These are phyloP conservation scores for Platysteira castanea DNA, from an alignment of 2,113 vertebrate genomes.

Conservation along the genomic window DNA sequence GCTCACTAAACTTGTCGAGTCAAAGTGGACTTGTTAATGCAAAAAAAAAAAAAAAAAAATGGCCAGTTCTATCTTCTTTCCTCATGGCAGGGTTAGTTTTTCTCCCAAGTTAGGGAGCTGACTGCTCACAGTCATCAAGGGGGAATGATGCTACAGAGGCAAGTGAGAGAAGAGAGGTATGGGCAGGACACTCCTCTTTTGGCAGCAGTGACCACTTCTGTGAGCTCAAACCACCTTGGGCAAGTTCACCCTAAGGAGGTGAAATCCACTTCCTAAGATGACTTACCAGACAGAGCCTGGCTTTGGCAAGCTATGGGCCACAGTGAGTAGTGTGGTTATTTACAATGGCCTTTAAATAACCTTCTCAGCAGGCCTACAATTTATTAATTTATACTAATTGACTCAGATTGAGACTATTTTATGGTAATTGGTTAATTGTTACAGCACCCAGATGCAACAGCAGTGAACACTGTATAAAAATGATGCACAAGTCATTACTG, in stretches of 20 bases:
- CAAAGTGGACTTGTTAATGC: background rate
- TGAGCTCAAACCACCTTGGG: background rate
- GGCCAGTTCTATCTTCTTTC: background rate
- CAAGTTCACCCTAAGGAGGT: background rate
- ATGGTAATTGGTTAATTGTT: constrained; percentile 62
- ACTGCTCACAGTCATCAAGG: background rate
- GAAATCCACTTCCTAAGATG: background rate
- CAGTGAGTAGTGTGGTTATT: constrained; percentile 14
- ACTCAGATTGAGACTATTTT: constrained; percentile 54
- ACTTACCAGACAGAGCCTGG: background rate
- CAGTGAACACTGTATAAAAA: constrained; percentile 45
- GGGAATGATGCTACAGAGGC: background rate
- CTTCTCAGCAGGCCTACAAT: constrained; percentile 56
- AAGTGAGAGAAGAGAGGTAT: background rate
- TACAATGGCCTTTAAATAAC: constrained; percentile 52
- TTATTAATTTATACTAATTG: constrained; percentile 62
- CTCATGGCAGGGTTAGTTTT: background rate
- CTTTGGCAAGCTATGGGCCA: background rate
- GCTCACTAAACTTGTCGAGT: background rate
- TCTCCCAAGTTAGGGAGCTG: background rate
- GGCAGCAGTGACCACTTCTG: background rate
- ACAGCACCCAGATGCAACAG: constrained; percentile 48
- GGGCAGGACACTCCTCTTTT: background rate
- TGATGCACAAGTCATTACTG: constrained; percentile 10
- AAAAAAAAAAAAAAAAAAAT: background rate